phyloP scores from a whole-genome alignment of 2,797 vertebrate species.

The Karalla daura region DNA sequence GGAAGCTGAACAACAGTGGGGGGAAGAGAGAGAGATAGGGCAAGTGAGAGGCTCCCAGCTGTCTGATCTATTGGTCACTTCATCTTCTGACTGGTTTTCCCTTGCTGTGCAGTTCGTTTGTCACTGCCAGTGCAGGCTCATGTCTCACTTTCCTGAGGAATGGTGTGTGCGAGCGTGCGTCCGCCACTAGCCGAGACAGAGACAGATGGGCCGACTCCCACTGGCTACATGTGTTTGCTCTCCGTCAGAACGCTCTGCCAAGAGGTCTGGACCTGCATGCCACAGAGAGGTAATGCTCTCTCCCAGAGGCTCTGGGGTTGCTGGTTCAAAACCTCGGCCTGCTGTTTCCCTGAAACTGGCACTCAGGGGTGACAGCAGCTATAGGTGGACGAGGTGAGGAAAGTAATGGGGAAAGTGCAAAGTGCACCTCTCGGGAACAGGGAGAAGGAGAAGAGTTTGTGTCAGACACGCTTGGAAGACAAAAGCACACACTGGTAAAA shows the following conservation, averaged over 20 bases:
- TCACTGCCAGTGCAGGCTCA: constrained; percentile 64
- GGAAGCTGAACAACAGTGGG: neutral
- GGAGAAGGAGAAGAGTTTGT: constrained; percentile 7
- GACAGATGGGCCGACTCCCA: constrained; percentile 76
- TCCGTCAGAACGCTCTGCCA: constrained; percentile 62
- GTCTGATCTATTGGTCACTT: constrained; percentile 71
- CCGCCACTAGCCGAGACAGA: constrained; percentile 56
- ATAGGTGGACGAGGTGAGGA: constrained; percentile 1
- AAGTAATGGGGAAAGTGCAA: constrained; percentile 13
- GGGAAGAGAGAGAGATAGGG: neutral
- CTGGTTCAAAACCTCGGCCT: constrained; percentile 57
- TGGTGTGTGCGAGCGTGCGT: constrained; percentile 19
- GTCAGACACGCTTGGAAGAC: neutral
- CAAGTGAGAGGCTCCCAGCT: constrained; percentile 1
- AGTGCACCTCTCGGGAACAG: neutral
- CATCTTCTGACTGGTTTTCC: constrained; percentile 66
- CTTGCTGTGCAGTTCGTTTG: constrained; percentile 56
- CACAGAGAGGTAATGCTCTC: constrained; percentile 30
- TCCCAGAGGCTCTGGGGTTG: constrained; percentile 35
- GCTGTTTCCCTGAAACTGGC: constrained; percentile 33
- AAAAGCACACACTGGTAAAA: neutral
- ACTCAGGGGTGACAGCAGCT: constrained; percentile 3
- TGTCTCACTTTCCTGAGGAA: constrained; percentile 66
- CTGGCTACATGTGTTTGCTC: constrained; percentile 71
- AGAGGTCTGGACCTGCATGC: constrained; percentile 57